Conservation (phyloP, 2,888 invertebrate species). For the Hirtodrosophila alboralis region DNA sequence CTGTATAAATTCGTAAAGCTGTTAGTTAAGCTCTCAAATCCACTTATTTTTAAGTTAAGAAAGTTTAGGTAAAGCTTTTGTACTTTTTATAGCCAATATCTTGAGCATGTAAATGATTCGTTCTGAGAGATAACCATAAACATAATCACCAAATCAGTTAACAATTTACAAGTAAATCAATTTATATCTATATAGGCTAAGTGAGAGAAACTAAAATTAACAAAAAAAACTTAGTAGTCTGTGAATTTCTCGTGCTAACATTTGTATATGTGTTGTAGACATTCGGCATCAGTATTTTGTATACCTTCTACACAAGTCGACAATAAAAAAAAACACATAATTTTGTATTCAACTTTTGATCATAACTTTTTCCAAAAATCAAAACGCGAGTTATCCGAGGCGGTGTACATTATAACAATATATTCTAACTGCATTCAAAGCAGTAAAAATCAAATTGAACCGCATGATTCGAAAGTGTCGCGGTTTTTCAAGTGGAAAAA, state of each 20-base stretch:
- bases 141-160: conserved; percentile 34
- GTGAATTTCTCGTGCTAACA: conserved; percentile 16
- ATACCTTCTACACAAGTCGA: conserved; percentile 58
- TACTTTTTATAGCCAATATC: too few species aligned
- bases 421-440: conserved; percentile 14
- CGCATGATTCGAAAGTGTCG: conserved; percentile 41
- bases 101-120: conserved; percentile 28
- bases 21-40: too few species aligned
- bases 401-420: conserved; percentile 25
- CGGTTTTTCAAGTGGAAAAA: conserved; percentile 49
- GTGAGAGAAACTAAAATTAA: conserved; percentile 4
- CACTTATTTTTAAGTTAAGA: too few species aligned
- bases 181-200: too few species aligned
- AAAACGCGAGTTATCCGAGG: conserved; percentile 35
- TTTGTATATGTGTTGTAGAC: conserved; percentile 17
- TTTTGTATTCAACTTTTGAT: conserved; percentile 52
- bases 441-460: conserved; percentile 42
- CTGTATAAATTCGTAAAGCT: too few species aligned
- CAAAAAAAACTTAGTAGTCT: conserved; percentile 32
- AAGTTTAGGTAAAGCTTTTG: too few species aligned
- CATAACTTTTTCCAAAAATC: conserved; percentile 55
- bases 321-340: conserved; percentile 55
- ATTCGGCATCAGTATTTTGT: conserved; percentile 55
- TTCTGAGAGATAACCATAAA: conserved; percentile 26
- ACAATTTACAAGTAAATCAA: conserved; percentile 14